Base-by-base conservation (phyloP, 2,888 invertebrate species). In the Bombylius major region DNA sequence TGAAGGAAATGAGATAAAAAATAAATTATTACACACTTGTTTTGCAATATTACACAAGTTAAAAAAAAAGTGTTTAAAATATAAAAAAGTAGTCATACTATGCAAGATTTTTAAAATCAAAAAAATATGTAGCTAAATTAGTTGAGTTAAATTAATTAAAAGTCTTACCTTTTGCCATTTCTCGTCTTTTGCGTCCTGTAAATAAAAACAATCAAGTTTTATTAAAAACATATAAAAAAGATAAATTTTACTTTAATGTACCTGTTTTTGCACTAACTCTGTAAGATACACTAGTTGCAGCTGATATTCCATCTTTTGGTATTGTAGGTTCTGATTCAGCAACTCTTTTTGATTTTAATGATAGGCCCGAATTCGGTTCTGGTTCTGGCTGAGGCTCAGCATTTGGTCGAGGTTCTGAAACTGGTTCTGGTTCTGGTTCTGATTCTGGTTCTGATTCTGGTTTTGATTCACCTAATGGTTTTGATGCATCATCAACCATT, bases 241-340 rank as follows among this genome's bases (percentile, higher is more conserved):
- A 36, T 36, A 32, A 31, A 44, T 44, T 44, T 44, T 44, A n/a
- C 31, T 51, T 46, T 45, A 46, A 31, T 46, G 47, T 51, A 55
- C 75, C 75, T 57, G 68, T 58, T 59, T 77, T 79, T 23, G 78
- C 79, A 65, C 87, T 88, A 59, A 89, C 86, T 69, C 84, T 81
- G 69, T 84, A 89, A 0, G 88, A 87, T 5, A 89, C 83, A 66
- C 88, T 88, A 0, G 88, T 89, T 65, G 87, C 85, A 12, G 88
- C 86, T 1, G 84, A 82, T 34, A 86, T 84, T 47, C 84, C 86
- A 55, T 79, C 74, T 33, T 79, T 78, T 13, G 61, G 60, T 11
- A 77, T 69, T 46, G 76, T 75, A 58, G 75, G 76, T 59, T 76
- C 75, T 14, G 77, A 67, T 67, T 76, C 76, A 0, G 81, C 80